Conservation (phyloP, 2,888 invertebrate species). For the Alentia gelatinosa region DNA sequence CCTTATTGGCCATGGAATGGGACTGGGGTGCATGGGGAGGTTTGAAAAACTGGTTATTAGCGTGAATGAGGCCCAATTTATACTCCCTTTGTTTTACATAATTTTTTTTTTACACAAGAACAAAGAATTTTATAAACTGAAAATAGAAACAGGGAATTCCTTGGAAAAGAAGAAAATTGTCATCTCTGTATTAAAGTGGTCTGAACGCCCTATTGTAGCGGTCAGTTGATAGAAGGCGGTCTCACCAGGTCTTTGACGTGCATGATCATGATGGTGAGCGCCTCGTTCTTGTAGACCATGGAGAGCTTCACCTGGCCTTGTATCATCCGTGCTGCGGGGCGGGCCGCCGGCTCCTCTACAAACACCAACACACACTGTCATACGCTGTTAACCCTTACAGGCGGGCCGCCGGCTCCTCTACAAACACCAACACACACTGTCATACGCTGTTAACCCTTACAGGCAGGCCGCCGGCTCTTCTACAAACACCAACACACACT, state of each 20-base stretch:
- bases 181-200: too few relatives aligned
- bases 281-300: slow-evolving; percentile 87
- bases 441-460: too few relatives aligned
- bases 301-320: slow-evolving; percentile 90
- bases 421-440: neutral
- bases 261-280: slow-evolving; percentile 90
- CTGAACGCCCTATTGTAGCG: too few relatives aligned
- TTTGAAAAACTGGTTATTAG: too few relatives aligned
- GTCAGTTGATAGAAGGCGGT: too few relatives aligned
- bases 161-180: neutral
- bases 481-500: neutral
- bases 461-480: slow-evolving; percentile 52
- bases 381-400: too few relatives aligned
- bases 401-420: slow-evolving; percentile 54
- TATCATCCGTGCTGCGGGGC: slow-evolving; percentile 67
- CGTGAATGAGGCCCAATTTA: too few relatives aligned
- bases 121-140: too few relatives aligned
- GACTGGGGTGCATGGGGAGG: too few relatives aligned
- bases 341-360: slow-evolving; percentile 55
- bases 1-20: too few relatives aligned
- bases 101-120: too few relatives aligned
- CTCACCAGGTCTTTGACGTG: slow-evolving; percentile 92
- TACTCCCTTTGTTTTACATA: too few relatives aligned
- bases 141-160: neutral
- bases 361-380: neutral